Evolutionary conservation across 2,888 invertebrate species (phyloP).

Genomic region (Sminthurinus aureus): DNA sequence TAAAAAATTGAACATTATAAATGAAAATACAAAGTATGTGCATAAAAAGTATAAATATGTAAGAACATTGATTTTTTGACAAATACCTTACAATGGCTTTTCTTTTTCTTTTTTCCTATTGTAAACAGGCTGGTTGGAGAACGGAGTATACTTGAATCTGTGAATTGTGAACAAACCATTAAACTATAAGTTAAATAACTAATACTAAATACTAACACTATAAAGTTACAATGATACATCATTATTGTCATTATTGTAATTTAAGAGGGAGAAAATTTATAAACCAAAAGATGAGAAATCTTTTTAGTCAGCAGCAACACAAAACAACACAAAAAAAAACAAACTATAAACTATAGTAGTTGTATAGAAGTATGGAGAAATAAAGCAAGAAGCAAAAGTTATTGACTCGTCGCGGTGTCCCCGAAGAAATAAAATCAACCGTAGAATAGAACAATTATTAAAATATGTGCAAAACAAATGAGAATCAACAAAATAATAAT

Average conservation of each 20-base stretch:
- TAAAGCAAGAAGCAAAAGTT: too few species aligned
- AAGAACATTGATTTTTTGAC: too few species aligned
- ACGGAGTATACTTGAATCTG: constrained; percentile 86
- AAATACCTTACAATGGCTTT: constrained; percentile 7
- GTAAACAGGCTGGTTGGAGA: constrained; percentile 85
- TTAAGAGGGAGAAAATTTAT: background rate
- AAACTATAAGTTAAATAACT: background rate
- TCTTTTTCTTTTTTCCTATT: constrained; percentile 14
- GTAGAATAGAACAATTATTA: too few species aligned
- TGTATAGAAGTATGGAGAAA: too few species aligned
- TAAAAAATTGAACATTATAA: background rate
- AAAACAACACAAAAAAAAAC: background rate
- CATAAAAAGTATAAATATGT: background rate
- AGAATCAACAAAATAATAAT: background rate
- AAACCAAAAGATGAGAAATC: background rate
- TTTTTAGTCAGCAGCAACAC: background rate
- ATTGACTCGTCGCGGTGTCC: too few species aligned
- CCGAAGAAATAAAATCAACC: too few species aligned
- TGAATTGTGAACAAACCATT: constrained; percentile 11
- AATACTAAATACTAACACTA: too few species aligned
- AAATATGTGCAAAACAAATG: background rate
- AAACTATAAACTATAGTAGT: background rate
- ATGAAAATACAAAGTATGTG: background rate
- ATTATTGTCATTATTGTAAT: too few species aligned
- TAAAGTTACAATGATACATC: too few species aligned